Percentiles rank a stretch among this genome's conserved stretches.
These are phyloP conservation scores for Orestias chungarensis DNA, from an alignment of 2,797 vertebrate species.

Conservation along the genomic window DNA sequence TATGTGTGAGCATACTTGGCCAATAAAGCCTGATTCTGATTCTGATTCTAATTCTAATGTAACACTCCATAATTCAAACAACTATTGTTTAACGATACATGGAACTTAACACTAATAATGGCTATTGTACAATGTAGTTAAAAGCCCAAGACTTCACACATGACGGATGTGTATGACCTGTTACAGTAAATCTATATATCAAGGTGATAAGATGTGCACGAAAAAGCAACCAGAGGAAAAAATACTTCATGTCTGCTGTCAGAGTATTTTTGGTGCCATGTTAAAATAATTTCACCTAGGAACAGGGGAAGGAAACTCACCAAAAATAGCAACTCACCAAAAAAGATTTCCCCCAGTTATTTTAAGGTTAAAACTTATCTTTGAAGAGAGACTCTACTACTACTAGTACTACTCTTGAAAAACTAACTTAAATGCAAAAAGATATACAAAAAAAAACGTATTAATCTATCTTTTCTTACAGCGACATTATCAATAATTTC, in stretches of 20 bases:
- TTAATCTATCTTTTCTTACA: too few relatives aligned
- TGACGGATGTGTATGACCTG: not conserved
- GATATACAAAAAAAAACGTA: not conserved
- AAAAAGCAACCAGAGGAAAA: not conserved
- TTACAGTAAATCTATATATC: not conserved
- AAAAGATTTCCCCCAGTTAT: slow-evolving; percentile 36
- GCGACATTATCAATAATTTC: too few relatives aligned
- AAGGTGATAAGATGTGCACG: not conserved
- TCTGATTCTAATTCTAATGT: too few relatives aligned
- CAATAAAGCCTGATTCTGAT: too few relatives aligned
- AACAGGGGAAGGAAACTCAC: not conserved
- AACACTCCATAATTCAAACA: not conserved
- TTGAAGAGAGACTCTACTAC: slow-evolving; percentile 23
- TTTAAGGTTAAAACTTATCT: slow-evolving; percentile 52
- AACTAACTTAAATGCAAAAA: not conserved
- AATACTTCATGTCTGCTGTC: slow-evolving; percentile 8
- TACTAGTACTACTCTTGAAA: slow-evolving; percentile 8
- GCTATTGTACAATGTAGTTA: not conserved
- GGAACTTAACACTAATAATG: not conserved
- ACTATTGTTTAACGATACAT: not conserved
- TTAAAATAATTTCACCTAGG: slow-evolving; percentile 37
- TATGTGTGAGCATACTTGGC: too few relatives aligned
- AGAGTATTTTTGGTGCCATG: slow-evolving; percentile 26
- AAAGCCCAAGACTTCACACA: not conserved
- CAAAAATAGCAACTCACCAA: not conserved